phyloP scores from a whole-genome alignment of 2,888 invertebrate species.

The Theretra japonica region DNA sequence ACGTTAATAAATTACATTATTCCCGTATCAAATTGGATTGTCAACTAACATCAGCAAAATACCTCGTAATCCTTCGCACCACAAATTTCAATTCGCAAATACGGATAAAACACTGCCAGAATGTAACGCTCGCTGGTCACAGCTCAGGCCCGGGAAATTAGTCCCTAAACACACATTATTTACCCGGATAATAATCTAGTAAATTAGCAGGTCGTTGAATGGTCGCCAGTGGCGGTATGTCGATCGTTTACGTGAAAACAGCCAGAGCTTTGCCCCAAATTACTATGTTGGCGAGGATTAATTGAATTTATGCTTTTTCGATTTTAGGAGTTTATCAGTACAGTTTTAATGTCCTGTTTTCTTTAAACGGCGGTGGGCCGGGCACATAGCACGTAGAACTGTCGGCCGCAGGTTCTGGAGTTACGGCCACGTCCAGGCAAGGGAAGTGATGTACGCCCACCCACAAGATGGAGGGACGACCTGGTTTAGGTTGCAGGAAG shows the following conservation, averaged over 20 bases:
- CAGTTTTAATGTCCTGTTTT: too few species aligned
- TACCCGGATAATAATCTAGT: conserved; percentile 57
- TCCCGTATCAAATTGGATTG: background rate
- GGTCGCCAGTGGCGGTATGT: conserved; percentile 39
- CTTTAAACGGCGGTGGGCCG: too few species aligned
- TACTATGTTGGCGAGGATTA: conserved; percentile 10
- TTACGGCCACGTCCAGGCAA: background rate
- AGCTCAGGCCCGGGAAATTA: conserved; percentile 40
- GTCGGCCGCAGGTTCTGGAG: background rate
- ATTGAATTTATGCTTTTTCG: conserved; percentile 2
- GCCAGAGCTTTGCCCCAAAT: background rate
- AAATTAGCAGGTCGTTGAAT: conserved; percentile 48
- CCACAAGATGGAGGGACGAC: too few species aligned
- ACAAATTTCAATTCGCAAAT: conserved; percentile 7
- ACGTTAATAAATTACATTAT: too few species aligned
- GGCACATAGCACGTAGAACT: too few species aligned
- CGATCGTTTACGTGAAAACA: conserved; percentile 21
- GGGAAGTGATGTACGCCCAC: too few species aligned
- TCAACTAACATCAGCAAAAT: background rate
- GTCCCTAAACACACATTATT: conserved; percentile 55
- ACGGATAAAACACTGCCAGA: conserved; percentile 20
- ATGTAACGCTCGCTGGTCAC: conserved; percentile 30
- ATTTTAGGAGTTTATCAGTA: background rate
- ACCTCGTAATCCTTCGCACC: background rate
- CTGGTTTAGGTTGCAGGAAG: too few species aligned